A percentile compares a stretch with the other conserved stretches of the same genome.
phyloP scores from a whole-genome alignment of 2,797 vertebrate species.

The Halcyon leucocephala region DNA sequence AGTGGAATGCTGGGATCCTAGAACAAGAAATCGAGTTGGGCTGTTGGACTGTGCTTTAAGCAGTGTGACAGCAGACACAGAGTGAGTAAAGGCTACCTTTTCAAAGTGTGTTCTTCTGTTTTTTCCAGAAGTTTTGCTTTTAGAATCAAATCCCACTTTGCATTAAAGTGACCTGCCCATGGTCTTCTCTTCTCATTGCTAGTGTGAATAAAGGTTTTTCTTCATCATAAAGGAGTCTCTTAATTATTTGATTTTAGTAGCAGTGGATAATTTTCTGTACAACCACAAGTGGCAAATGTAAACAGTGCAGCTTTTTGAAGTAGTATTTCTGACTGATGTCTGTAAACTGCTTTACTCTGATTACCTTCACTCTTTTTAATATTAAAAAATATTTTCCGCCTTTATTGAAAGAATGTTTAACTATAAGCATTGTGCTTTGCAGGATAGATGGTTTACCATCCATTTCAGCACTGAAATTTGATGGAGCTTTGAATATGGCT shows the following conservation, averaged over 20 bases:
- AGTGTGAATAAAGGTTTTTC: neutral
- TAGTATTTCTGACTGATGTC: neutral
- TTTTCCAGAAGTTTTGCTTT: neutral
- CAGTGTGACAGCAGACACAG: constrained; percentile 88
- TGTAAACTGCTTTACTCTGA: neutral
- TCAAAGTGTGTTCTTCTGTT: neutral
- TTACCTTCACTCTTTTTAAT: neutral
- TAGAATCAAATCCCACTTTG: neutral
- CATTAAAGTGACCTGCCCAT: neutral
- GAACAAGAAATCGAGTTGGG: constrained; percentile 88
- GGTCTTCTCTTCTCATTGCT: neutral
- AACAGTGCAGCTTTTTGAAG: neutral
- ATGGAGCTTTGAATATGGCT: constrained; percentile 89
- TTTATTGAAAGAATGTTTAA: neutral
- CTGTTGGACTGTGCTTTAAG: constrained; percentile 92
- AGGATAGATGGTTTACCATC: constrained; percentile 92
- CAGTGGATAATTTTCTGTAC: neutral
- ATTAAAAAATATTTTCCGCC: neutral
- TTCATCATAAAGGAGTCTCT: neutral
- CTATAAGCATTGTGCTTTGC: constrained; percentile 42
- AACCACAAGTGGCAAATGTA: neutral
- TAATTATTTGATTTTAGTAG: neutral
- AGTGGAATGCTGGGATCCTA: constrained; percentile 98
- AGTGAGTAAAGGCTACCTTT: constrained; percentile 82
- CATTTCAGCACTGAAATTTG: constrained; percentile 91